Evolutionary conservation across 2,113 vertebrate species (phyloP), one percentile per base, ranked within the genome.

Genomic region (Tympanuchus pallidicinctus): DNA sequence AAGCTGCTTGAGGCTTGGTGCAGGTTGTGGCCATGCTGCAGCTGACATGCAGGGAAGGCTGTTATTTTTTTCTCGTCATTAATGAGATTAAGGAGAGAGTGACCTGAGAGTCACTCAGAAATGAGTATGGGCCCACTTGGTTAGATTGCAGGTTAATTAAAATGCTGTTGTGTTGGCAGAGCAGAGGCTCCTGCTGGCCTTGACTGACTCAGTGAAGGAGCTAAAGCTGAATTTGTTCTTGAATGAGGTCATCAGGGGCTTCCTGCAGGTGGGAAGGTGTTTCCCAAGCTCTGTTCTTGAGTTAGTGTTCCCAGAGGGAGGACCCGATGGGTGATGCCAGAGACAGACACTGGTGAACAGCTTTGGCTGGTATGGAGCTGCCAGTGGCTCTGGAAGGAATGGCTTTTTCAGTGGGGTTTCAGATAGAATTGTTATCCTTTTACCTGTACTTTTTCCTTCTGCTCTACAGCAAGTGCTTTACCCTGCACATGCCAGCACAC

Each of bases 1-100:
- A 24, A 32, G 27, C 54, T 84, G 83, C 72, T 74, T 59, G 0
- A 3, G n/a, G 40, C 52, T 71, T 17, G 42, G 36, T 34, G 5
- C 1, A 14, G 0, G 2, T 12, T 17, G 8, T 34, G 1, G 1
- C 0, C 0, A 24, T 65, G 32, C 72, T 65, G 84, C 81, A 78
- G 50, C 65, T 63, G 25, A 42, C 6, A 24, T 28, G 4, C 32
- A 43, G 69, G 52, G 30, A 86, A 56, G 48, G 77, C n/a, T 76
- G 12, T 77, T 66, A 16, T 40, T 64, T 64, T 64, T 52, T 59
- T 20, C 38, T 32, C 64, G 1, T 32, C 4, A 18, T 59, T 59
- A 59, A n/a, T 11, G 56, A 59, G 27, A 14, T 34, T n/a, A 25
- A 22, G 45, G 75, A 50, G 70, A 50, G 10, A 20, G 20, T 38